phyloP scores from a whole-genome alignment of 1,140 invertebrate genomes.

The Campoletis sonorensis region DNA sequence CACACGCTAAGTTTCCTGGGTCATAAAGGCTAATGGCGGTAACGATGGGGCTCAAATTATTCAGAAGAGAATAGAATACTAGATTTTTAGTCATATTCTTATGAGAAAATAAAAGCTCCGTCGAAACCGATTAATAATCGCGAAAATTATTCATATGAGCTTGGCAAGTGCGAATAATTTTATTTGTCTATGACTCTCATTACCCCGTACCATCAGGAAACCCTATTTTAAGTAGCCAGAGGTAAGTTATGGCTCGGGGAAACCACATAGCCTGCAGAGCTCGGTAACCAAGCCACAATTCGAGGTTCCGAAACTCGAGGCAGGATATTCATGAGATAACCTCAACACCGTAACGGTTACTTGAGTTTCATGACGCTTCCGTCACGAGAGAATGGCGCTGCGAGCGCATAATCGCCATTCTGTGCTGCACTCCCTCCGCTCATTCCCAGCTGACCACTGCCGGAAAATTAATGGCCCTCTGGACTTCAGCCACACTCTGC shows the following conservation, averaged over 20 bases:
- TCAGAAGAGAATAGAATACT: no score
- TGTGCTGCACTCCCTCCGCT: not conserved
- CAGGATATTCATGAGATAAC: constrained; percentile 19
- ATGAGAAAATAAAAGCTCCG: no score
- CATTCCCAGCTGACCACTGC: not conserved
- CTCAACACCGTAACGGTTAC: constrained; percentile 10
- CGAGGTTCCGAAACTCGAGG: not conserved
- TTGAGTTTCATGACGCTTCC: not conserved
- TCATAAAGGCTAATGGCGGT: no score
- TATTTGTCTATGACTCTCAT: not conserved
- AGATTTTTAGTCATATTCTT: no score
- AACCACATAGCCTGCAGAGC: not conserved
- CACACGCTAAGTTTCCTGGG: no score
- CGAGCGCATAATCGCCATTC: not conserved
- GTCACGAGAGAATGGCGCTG: not conserved
- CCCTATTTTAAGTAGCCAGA: not conserved
- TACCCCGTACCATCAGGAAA: not conserved
- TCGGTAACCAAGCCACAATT: not conserved
- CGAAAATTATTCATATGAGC: not conserved
- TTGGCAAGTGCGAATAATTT: not conserved
- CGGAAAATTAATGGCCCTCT: not conserved
- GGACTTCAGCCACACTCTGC: not conserved
- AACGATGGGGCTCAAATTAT: no score
- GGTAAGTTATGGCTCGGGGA: not conserved
- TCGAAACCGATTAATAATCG: no score